Evolutionary conservation across 2,113 vertebrate species (phyloP), one percentile per base, ranked within the genome.

Genomic region (Callopanchax toddi): DNA sequence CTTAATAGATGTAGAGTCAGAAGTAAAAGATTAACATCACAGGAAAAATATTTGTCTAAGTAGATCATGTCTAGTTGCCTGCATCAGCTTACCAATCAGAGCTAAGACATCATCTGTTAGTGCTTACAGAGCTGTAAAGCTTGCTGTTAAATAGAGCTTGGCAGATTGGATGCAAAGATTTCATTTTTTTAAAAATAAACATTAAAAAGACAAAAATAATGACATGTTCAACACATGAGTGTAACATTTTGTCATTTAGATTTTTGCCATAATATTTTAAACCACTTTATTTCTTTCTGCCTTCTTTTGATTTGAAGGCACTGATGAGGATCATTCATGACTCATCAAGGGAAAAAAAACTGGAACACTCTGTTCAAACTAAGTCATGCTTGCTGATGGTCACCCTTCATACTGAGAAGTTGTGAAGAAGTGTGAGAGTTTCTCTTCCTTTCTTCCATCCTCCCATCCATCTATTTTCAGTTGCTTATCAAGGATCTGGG

Each of bases 51-150:
- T 72, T 69, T 70, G 57, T 63, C 48, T 68, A 77, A 81, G 20
- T 86, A 73, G 81, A 86, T 90, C 62, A 71, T 84, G 81, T 80
- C 74, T 62, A 77, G 71, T 63, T 71, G 75, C 74, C 78, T 71
- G 73, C 55, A 63, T 69, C 55, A 63, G 54, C 36, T 64, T 69
- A 71, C 59, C 70, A 59, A 23, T 65, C 72, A 45, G 29, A 52
- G 44, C 60, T 76, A 54, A 76, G 73, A 51, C 22, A 23, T 48
- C 18, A 42, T 53, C 51, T 7, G 32, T 34, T 49, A 56, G 51
- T 60, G 32, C 60, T 73, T n/a, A n/a, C 36, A 20, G 39, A 26
- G 0, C 12, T 10, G 32, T 46, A 37, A 60, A 49, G 18, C 26
- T 58, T 10, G 12, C 5, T 53, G 25, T 10, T 37, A 17, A n/a